Percentiles rank a stretch among this genome's conserved stretches.
Conservation (phyloP, 2,113 vertebrate genomes). For the Megaceryle torquata region DNA sequence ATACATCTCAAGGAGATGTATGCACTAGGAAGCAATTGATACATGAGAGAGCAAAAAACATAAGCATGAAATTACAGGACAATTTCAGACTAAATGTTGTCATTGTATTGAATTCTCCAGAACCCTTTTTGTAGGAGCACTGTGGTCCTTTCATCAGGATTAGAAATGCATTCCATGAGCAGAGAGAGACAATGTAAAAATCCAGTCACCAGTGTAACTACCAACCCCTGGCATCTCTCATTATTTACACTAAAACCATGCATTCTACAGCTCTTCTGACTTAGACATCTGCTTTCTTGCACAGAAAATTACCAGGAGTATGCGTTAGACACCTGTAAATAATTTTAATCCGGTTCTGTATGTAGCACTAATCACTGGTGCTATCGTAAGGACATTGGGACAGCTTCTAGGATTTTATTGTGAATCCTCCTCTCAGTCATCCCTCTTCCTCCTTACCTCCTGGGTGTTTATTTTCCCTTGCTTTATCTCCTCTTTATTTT, state of each 20-base stretch:
- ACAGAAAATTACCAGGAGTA: background rate
- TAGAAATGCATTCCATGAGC: background rate
- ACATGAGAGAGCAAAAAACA: background rate
- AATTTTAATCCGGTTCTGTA: background rate
- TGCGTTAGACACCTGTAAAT: background rate
- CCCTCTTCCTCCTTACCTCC: background rate
- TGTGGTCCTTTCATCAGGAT: background rate
- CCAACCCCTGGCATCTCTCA: background rate
- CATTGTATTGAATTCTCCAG: background rate
- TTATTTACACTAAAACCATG: background rate
- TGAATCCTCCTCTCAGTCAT: background rate
- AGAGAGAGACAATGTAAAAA: background rate
- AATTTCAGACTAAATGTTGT: background rate
- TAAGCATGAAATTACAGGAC: background rate
- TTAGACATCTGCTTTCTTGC: background rate
- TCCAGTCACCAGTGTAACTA: background rate
- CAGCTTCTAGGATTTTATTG: background rate
- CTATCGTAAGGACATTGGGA: background rate
- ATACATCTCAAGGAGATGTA: rapidly evolving
- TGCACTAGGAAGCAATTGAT: background rate
- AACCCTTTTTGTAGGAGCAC: background rate
- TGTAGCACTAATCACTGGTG: rapidly evolving
- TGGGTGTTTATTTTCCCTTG: background rate
- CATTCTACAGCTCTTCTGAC: background rate
- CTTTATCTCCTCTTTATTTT: background rate